phyloP scores from a whole-genome alignment of 2,113 vertebrate genomes.

The Aramus guarauna region DNA sequence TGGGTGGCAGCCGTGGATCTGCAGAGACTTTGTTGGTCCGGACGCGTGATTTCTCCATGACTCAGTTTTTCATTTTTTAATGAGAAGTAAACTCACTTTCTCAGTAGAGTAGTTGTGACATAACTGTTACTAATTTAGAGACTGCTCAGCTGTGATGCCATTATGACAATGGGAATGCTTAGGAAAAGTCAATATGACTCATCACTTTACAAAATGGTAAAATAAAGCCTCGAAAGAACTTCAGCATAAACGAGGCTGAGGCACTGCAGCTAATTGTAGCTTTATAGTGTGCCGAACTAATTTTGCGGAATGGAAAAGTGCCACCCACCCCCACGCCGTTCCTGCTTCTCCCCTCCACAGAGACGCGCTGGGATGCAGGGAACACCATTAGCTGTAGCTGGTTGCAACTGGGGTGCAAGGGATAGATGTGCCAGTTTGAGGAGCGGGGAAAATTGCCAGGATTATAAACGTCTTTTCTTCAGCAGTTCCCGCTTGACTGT shows the following conservation, averaged over 20 bases:
- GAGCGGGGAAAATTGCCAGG: background rate
- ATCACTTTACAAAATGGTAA: background rate
- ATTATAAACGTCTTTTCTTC: background rate
- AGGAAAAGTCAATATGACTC: background rate
- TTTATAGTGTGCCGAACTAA: background rate
- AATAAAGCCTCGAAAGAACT: background rate
- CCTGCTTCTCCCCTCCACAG: background rate
- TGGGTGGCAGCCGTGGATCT: background rate
- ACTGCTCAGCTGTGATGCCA: background rate
- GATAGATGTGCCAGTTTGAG: background rate
- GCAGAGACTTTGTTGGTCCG: background rate
- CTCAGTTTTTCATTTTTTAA: background rate
- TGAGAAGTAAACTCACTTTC: background rate
- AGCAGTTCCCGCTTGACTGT: background rate
- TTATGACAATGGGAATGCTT: background rate
- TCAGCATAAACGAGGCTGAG: background rate
- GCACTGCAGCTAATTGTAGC: background rate
- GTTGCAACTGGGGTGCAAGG: background rate
- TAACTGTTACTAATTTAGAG: background rate
- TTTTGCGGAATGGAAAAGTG: background rate
- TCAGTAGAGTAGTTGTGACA: background rate
- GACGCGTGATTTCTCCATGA: rapidly evolving
- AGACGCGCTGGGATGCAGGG: background rate
- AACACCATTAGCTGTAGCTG: background rate
- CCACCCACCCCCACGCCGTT: background rate